These are phyloP conservation scores for Odontomyia ornata DNA, from an alignment of 2,888 invertebrate species.

Conservation along the genomic window DNA sequence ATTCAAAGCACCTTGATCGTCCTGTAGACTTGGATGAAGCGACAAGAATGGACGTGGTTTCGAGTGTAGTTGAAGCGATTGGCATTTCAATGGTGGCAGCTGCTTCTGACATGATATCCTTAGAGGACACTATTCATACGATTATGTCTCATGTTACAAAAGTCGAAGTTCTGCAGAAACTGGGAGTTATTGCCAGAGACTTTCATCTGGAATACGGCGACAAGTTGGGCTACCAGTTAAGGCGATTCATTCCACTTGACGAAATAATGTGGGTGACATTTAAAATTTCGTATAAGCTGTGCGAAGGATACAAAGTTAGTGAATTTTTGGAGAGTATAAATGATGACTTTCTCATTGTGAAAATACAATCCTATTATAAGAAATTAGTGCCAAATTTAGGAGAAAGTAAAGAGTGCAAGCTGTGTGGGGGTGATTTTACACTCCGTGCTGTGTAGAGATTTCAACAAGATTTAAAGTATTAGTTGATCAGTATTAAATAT, in stretches of 20 bases:
- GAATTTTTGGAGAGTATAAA: constrained; percentile 17
- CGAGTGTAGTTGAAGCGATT: neutral
- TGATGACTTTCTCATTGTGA: neutral
- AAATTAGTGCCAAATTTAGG: constrained; percentile 26
- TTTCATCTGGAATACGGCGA: neutral
- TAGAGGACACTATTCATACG: constrained; percentile 19
- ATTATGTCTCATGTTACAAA: neutral
- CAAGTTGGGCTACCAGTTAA: neutral
- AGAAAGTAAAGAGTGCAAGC: constrained; percentile 11
- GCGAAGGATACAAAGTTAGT: constrained; percentile 7
- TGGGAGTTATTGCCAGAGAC: constrained; percentile 13
- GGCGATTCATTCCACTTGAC: constrained; percentile 15
- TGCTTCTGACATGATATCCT: neutral
- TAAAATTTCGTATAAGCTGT: neutral
- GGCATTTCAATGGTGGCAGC: neutral
- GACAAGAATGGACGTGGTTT: neutral
- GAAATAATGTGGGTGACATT: constrained; percentile 24
- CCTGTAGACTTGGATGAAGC: neutral
- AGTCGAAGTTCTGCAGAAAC: neutral
- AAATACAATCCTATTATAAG: constrained; percentile 18
- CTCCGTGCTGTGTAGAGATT: neutral
- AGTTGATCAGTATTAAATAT: no score
- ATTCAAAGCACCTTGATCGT: constrained; percentile 19
- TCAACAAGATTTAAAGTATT: neutral
- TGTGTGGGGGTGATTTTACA: neutral